A percentile compares a stretch with the other conserved stretches of the same genome.
These are phyloP conservation scores for Acleris sparsana DNA, from an alignment of 2,888 invertebrate species.

Conservation along the genomic window DNA sequence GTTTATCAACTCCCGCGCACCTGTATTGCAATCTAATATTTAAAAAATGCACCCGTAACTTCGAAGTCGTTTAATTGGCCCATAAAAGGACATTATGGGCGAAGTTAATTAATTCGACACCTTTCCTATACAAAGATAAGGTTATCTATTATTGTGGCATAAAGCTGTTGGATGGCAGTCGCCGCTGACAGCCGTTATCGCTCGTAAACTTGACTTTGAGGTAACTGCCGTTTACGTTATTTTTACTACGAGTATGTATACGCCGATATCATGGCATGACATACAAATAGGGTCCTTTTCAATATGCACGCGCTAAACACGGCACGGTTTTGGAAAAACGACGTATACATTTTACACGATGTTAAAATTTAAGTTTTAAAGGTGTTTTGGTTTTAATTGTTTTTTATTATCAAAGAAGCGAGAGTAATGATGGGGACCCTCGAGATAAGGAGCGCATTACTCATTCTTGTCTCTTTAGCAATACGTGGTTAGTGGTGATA, in stretches of 20 bases:
- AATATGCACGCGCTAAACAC: too few relatives aligned
- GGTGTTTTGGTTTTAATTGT: too few relatives aligned
- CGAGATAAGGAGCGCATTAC: neutral
- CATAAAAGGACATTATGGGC: constrained; percentile 40
- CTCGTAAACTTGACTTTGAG: too few relatives aligned
- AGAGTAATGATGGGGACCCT: constrained; percentile 21
- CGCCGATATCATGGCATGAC: too few relatives aligned
- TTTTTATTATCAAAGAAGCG: constrained; percentile 28
- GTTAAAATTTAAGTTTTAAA: too few relatives aligned
- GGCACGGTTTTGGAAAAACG: too few relatives aligned
- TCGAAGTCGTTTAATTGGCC: constrained; percentile 47
- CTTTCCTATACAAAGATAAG: constrained; percentile 24
- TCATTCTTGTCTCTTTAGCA: constrained; percentile 2
- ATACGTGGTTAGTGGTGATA: constrained; percentile 1
- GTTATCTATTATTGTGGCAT: constrained; percentile 38
- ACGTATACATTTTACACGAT: too few relatives aligned
- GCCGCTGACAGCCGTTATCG: constrained; percentile 37
- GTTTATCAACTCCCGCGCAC: constrained; percentile 12
- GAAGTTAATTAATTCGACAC: constrained; percentile 40
- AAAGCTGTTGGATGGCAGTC: constrained; percentile 47
- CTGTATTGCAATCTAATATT: constrained; percentile 1
- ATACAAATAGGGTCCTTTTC: too few relatives aligned
- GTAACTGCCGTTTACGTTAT: too few relatives aligned
- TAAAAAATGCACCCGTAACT: constrained; percentile 22
- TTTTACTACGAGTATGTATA: too few relatives aligned